These are phyloP conservation scores for Vidua chalybeata DNA, from an alignment of 2,113 vertebrate species.

Conservation along the genomic window DNA sequence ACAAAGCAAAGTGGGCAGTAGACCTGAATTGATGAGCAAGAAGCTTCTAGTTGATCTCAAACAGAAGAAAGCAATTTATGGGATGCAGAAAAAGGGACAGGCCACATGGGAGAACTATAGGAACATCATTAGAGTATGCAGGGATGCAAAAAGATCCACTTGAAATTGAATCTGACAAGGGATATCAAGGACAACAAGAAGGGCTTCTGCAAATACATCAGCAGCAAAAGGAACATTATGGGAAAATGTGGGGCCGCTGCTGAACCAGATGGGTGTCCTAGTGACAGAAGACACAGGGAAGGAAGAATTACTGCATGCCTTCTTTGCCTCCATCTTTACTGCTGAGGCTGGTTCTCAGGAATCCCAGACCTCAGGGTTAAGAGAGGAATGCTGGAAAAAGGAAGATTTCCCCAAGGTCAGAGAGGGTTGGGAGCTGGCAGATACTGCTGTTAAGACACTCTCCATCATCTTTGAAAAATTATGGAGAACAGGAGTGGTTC, in stretches of 20 bases:
- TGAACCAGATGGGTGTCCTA: background rate
- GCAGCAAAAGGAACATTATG: background rate
- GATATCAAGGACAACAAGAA: background rate
- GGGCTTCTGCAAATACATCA: background rate
- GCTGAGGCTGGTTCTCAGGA: rapidly evolving
- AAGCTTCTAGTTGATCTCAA: background rate
- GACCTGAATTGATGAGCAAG: background rate
- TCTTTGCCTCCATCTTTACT: background rate
- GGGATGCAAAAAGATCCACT: background rate
- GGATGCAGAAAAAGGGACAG: background rate
- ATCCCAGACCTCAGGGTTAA: background rate
- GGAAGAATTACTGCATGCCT: background rate
- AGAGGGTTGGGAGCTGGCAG: background rate
- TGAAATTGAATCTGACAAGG: background rate
- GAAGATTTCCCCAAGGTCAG: background rate
- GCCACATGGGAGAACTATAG: background rate
- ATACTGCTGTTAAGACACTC: background rate
- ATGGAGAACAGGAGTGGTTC: background rate
- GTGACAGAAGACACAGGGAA: background rate
- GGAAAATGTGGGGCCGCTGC: rapidly evolving
- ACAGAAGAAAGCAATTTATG: background rate
- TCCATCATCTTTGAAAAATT: background rate
- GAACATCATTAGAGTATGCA: background rate
- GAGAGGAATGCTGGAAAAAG: background rate
- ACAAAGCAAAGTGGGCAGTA: background rate